phyloP scores from a whole-genome alignment of 2,113 vertebrate species.

The Actenoides hombroni region DNA sequence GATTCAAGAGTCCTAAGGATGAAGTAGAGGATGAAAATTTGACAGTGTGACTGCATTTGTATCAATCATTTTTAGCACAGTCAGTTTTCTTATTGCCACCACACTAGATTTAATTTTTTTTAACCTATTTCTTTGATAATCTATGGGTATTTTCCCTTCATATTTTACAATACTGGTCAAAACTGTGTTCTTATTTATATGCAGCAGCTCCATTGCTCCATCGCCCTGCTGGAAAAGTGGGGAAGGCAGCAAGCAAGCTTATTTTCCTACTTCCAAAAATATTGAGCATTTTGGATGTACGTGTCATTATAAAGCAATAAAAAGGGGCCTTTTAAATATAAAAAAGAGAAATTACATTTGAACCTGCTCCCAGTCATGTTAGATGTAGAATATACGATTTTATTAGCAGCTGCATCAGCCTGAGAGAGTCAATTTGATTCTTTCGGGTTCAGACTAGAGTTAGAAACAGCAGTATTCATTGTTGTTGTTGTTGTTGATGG shows the following conservation, averaged over 20 bases:
- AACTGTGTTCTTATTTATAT: background rate
- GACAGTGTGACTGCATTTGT: background rate
- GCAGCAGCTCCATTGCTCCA: background rate
- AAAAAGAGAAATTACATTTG: background rate
- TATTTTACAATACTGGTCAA: background rate
- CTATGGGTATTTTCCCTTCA: background rate
- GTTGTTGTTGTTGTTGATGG: background rate
- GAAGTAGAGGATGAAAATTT: background rate
- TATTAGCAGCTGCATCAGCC: background rate
- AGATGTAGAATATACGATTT: background rate
- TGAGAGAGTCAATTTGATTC: background rate
- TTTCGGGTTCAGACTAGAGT: background rate
- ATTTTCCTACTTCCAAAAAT: constrained; percentile 26
- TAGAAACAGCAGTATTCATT: background rate
- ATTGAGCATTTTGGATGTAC: constrained; percentile 26
- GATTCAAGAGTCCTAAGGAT: background rate
- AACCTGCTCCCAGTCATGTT: background rate
- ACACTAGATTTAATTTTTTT: background rate
- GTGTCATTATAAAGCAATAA: constrained; percentile 31
- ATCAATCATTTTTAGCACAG: background rate
- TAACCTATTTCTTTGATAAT: background rate
- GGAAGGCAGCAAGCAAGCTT: background rate
- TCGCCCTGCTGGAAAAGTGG: background rate
- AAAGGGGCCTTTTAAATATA: constrained; percentile 10
- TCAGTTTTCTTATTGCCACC: background rate